Evolutionary conservation across 2,113 vertebrate genomes (phyloP).

Genomic region (Notothenia rossii): DNA sequence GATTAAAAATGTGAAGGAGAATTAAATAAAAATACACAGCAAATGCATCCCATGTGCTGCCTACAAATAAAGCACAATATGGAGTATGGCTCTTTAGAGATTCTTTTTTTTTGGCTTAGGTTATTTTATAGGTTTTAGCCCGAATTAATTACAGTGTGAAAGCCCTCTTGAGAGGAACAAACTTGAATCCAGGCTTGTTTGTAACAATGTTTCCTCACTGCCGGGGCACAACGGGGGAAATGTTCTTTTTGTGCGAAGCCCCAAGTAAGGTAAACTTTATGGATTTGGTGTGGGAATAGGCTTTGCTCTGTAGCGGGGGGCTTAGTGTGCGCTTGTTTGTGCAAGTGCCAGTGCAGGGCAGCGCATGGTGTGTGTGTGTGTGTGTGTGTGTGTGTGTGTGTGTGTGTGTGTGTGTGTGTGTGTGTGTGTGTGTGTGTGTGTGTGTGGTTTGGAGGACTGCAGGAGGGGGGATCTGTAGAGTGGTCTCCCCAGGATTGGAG

Average conservation of each 20-base stretch:
- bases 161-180: constrained; percentile 50
- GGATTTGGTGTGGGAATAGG: constrained; percentile 76
- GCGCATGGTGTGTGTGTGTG: constrained; percentile 39
- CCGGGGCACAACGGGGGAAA: constrained; percentile 55
- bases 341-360: constrained; percentile 16
- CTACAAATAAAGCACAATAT: constrained; percentile 35
- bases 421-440: constrained; percentile 48
- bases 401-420: constrained; percentile 44
- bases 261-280: constrained; percentile 72
- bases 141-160: constrained; percentile 63
- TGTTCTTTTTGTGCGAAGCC: constrained; percentile 65
- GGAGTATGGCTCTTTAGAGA: constrained; percentile 31
- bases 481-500: constrained; percentile 59
- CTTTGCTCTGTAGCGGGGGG: constrained; percentile 59
- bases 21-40: constrained; percentile 41
- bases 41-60: constrained; percentile 15
- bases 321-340: constrained; percentile 51
- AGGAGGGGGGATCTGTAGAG: constrained; percentile 34
- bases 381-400: constrained; percentile 39
- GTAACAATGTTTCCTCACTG: constrained; percentile 45
- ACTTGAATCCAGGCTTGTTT: constrained; percentile 46
- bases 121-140: constrained; percentile 26
- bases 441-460: constrained; percentile 35
- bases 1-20: constrained; percentile 38
- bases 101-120: neutral